Evolutionary conservation across 2,797 vertebrate genomes (phyloP), one percentile per base, ranked within the genome.

Genomic region (Girardinus metallicus): DNA sequence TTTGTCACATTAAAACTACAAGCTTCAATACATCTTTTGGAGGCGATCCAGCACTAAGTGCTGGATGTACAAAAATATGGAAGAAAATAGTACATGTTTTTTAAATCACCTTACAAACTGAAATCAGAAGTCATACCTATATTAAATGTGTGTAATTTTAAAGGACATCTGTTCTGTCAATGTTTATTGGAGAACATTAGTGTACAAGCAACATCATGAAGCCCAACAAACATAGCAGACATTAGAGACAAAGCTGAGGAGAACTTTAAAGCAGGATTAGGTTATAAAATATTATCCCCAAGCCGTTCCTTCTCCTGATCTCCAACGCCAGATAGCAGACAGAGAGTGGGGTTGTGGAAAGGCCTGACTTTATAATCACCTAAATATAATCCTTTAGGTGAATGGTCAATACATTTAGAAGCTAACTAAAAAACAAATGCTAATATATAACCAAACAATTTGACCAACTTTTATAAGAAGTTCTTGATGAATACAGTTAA

Each of bases 401-500:
- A 68, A 68, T 68, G 36, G 4, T 43, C 66, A 70, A 15, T 70
- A n/a, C 43, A 43, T 70, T 13, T 15, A 43, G 36, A 5, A 43
- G 23, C 12, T 43, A 16, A 5, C 13, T 15, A 16, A 34, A 21
- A 66, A 7, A 74, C 77, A 75, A 49, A 3, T 29, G n/a, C 31
- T 21, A 78, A 34, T 44, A 84, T 60, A 46, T 34, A 81, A 55
- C 29, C 70, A 16, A 64, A 78, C 34, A 80, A 75, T 23, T 46
- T 26, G 16, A 31, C 36, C 8, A 55, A 1, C 68, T 75, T 76
- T 80, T 39, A 6, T 13, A 84, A 78, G 76, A 79, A 80, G 3
- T 36, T 31, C 47, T 77, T 15, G 13, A 36, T 75, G 64, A 79
- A 76, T 66, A 53, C 80, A 79, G 39, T 75, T 73, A 66, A 84